phyloP scores from a whole-genome alignment of 92 coral and sea anemone species.

The Isaurus tuberculatus region DNA sequence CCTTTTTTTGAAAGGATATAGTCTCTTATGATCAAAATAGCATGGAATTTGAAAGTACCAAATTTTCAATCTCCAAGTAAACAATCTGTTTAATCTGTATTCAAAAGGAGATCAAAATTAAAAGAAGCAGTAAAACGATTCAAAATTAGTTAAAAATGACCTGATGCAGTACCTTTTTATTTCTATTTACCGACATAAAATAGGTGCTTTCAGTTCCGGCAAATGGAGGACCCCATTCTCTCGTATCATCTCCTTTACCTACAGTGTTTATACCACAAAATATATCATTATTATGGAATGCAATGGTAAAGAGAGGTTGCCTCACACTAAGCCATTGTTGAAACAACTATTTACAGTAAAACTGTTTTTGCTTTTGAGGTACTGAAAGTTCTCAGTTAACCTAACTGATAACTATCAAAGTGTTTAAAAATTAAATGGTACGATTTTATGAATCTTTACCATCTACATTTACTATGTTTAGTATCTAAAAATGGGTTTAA shows the following conservation, averaged over 20 bases:
- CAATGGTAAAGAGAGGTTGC: too few relatives aligned
- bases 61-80: background rate
- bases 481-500: too few relatives aligned
- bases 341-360: too few relatives aligned
- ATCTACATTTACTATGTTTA: too few relatives aligned
- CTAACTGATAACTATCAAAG: too few relatives aligned
- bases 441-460: too few relatives aligned
- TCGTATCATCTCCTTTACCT: constrained; percentile 88
- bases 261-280: background rate
- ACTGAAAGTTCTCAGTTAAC: too few relatives aligned
- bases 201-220: constrained; percentile 84
- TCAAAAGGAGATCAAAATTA: background rate
- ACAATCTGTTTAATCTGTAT: background rate
- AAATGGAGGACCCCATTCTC: constrained; percentile 96
- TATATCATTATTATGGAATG: too few relatives aligned
- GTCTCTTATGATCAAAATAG: background rate
- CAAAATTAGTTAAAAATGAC: background rate
- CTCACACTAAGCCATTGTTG: too few relatives aligned
- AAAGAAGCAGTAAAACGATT: background rate
- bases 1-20: too few relatives aligned
- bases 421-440: too few relatives aligned
- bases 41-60: background rate
- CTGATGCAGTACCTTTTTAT: constrained; percentile 73
- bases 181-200: constrained; percentile 88
- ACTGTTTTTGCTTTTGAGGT: too few relatives aligned